Base-by-base conservation (phyloP, 2,888 invertebrate species). In the Liodrosophila aerea region DNA sequence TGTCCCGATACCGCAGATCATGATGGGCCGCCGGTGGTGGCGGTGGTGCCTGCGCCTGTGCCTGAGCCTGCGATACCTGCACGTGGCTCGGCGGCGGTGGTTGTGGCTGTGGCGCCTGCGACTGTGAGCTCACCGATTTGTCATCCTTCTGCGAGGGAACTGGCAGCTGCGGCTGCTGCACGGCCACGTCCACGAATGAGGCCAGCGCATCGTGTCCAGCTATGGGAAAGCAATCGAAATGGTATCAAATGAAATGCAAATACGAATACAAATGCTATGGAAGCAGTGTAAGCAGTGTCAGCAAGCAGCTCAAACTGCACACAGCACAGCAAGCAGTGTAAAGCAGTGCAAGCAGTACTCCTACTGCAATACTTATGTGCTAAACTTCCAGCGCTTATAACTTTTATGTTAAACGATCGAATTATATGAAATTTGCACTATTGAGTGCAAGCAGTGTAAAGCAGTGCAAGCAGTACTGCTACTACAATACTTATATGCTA, bases 131-230 rank as follows among this genome's bases (percentile, higher is more conserved):
- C 22, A 22, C 22, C 7, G 76, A 71, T 44, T 90, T 90, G 13
- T 90, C 90, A 30, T 90, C 90, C 70, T 90, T 91, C 31, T 92
- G 91, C 1, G 96, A 96, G 0, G 96, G 97, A 50, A 97, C 96
- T 0, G 96, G 96, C 82, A 97, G 89, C 87, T 95, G 95, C 0
- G 96, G 96, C 84, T 97, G 97, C 75, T 96, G 95, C 1, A 95
- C 96, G n/a, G 97, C 97, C 9, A 96, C 96, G 88, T 97, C 96
- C 7, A 97, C 97, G 50, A 97, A 91, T 46, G 96, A 96, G 29
- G 95, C 94, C 86, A 97, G 93, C 0, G 97, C 96, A 89, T 97
- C 97, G 88, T 97, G 95, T 12, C 95, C 95, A 88, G 83, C 87
- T 89, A 36, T n/a, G 37, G n/a, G 1, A 4, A 1, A 7, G 4